A percentile compares a stretch with the other conserved stretches of the same genome.
phyloP scores from a whole-genome alignment of 2,797 vertebrate genomes.

The Hemitrygon akajei region DNA sequence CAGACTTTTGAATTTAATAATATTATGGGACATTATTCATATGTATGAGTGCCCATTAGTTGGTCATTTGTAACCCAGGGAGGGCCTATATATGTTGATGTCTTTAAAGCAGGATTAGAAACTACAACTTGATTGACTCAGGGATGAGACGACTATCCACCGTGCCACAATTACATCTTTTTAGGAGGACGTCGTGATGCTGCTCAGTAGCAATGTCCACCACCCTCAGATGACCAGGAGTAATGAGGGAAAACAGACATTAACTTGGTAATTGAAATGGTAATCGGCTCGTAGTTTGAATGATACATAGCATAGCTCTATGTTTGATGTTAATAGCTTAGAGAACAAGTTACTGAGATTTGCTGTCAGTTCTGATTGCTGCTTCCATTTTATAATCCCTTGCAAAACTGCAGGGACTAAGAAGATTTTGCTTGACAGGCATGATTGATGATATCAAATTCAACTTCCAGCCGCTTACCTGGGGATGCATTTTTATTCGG shows the following conservation, averaged over 20 bases:
- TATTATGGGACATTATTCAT: too few relatives aligned
- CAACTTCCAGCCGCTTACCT: conserved; percentile 29
- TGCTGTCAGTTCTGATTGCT: conserved; percentile 1
- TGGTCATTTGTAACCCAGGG: too few relatives aligned
- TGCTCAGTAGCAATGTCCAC: neutral
- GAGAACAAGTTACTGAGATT: neutral
- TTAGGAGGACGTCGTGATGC: too few relatives aligned
- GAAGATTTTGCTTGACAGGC: conserved; percentile 23
- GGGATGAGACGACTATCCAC: neutral
- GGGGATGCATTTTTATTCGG: conserved; percentile 29
- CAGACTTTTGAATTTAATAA: too few relatives aligned
- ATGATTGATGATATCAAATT: conserved; percentile 37
- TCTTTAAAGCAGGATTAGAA: neutral
- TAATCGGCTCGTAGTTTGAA: neutral
- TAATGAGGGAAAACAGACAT: neutral
- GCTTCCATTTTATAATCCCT: conserved; percentile 25
- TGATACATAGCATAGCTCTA: neutral
- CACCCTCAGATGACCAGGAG: neutral
- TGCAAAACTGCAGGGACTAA: conserved; percentile 29
- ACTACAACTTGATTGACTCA: neutral
- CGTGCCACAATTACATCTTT: neutral
- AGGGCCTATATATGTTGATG: too few relatives aligned
- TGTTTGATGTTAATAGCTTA: conserved; percentile 21
- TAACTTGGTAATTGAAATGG: neutral
- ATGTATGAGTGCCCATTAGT: too few relatives aligned